These are phyloP conservation scores for Pteropus alecto DNA, from an alignment of 2,113 vertebrate genomes.

Conservation along the genomic window DNA sequence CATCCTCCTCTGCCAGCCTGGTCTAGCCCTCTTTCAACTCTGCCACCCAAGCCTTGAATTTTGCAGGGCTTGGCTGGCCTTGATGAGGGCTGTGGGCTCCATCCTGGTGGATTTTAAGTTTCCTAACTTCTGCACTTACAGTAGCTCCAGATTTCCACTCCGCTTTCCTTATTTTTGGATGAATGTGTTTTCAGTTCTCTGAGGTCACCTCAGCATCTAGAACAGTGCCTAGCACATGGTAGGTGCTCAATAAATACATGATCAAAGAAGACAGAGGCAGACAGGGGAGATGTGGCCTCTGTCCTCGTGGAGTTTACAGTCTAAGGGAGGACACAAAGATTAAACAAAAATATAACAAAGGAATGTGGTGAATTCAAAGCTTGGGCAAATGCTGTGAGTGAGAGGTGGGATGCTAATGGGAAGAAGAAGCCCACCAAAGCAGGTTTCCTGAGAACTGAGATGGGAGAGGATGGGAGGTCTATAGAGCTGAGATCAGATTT, in stretches of 20 bases:
- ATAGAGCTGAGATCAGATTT: not conserved
- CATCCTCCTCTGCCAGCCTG: not conserved
- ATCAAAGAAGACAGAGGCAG: not conserved
- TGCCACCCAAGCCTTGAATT: not conserved
- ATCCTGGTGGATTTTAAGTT: not conserved
- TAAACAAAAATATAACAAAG: not conserved
- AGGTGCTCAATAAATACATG: not conserved
- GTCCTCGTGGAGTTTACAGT: not conserved
- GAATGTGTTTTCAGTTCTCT: not conserved
- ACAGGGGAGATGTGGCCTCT: not conserved
- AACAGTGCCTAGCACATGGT: not conserved
- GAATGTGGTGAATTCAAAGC: not conserved
- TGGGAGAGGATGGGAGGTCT: not conserved
- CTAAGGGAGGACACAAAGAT: not conserved
- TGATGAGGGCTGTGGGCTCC: not conserved
- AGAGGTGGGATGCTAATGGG: not conserved
- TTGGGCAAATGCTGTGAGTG: not conserved
- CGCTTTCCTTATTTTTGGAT: not conserved
- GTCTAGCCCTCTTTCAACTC: not conserved
- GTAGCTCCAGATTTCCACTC: not conserved
- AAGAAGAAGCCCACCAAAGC: not conserved
- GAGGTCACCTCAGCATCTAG: not conserved
- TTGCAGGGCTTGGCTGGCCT: not conserved
- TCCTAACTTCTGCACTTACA: not conserved
- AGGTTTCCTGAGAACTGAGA: not conserved